phyloP scores from a whole-genome alignment of 2,888 invertebrate species.

The Hypsopygia costalis region DNA sequence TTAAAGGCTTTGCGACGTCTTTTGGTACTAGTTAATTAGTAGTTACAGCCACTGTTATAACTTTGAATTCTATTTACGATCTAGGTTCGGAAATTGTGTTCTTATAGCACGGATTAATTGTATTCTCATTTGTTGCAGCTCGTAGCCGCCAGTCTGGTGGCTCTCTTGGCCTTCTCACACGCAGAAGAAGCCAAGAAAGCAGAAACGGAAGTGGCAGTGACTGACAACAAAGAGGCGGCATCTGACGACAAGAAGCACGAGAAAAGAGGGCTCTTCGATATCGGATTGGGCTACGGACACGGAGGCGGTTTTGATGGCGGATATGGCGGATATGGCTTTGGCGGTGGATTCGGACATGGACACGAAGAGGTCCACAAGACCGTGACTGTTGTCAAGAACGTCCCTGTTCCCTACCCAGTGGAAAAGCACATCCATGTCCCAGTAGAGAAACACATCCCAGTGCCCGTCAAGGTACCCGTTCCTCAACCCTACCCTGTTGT shows the following conservation, averaged over 20 bases:
- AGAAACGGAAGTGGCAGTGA: constrained; percentile 79
- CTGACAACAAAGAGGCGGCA: constrained; percentile 75
- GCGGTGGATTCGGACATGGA: constrained; percentile 45
- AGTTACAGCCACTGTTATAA: constrained; percentile 31
- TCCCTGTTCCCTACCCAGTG: constrained; percentile 86
- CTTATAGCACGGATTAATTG: constrained; percentile 17
- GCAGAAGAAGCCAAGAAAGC: constrained; percentile 81
- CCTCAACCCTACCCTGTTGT: constrained; percentile 86
- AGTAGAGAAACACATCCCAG: constrained; percentile 84
- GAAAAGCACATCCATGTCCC: constrained; percentile 85
- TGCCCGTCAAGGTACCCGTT: constrained; percentile 83
- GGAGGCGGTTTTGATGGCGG: constrained; percentile 43
- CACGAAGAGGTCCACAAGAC: constrained; percentile 83
- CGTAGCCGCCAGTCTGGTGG: constrained; percentile 83
- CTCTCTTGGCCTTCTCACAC: constrained; percentile 79
- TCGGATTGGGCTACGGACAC: constrained; percentile 74
- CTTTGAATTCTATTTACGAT: constrained; percentile 38
- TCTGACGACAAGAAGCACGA: constrained; percentile 85
- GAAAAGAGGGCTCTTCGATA: constrained; percentile 85
- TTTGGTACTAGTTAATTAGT: constrained; percentile 47
- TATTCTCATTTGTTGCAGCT: constrained; percentile 53
- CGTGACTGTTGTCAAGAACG: constrained; percentile 86
- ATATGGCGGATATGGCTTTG: constrained; percentile 31
- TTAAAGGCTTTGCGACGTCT: constrained; percentile 32
- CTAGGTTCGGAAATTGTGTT: constrained; percentile 5